Base-by-base conservation (phyloP, 1,140 invertebrate genomes). In the Notospermus geniculatus region DNA sequence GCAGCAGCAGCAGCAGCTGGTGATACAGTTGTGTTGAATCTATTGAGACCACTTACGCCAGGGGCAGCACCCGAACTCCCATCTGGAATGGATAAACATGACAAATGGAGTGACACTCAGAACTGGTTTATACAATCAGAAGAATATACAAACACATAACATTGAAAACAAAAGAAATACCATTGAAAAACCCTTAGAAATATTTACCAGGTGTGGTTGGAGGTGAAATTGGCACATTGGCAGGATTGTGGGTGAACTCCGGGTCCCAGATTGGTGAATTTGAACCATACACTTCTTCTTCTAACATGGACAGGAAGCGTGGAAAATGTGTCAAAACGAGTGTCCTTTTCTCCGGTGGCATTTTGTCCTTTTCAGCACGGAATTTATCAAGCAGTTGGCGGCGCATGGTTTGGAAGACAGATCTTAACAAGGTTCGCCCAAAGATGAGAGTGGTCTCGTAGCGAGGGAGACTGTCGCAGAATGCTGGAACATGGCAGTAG, bases 261-360 rank as follows among this genome's bases (percentile, higher is more conserved):
- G 89, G 87, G 82, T 97, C 91, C 93, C 93, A 97, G 60, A 97
- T 95, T 0, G 92, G 92, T 0, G 93, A 96, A 67, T 86, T 89
- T 30, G 87, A 83, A 19, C 88, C 87, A 77, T 93, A 91, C 43
- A 97, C 88, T 75, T 97, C 93, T 59, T 90, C 87, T 73, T 95
- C 91, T 4, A 97, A 80, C 74, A 91, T 85, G 19, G 90, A 88
- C 29, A 97, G 80, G 80, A 97, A 96, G 61, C 91, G 86, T 11
- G 88, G 87, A 73, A 89, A 89, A 74, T 89, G 86, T 5, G 85
- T 87, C 1, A 86, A 74, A 54, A 87, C 81, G 15, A 86, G 70
- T 25, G 88, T 86, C 64, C 90, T 84, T 71, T 93, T 92, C 69
- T 95, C 92, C 0, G 88, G 87, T 0, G 92, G 88, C 86, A 96